Conservation (phyloP, 2,113 vertebrate genomes). For the Eulemur macaco region DNA sequence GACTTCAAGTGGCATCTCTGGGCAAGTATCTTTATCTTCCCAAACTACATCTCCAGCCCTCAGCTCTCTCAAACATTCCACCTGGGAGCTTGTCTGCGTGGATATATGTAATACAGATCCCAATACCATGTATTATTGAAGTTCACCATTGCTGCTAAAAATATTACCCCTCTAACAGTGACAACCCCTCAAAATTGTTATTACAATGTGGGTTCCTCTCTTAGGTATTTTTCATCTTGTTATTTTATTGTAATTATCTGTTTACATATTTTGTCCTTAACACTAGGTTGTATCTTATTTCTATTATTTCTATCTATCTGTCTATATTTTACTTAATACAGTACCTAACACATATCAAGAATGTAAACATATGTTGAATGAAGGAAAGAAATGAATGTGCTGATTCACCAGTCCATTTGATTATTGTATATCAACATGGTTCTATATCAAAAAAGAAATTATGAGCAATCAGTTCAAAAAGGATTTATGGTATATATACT, state of each 20-base stretch:
- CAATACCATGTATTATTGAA: neutral
- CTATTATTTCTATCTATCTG: neutral
- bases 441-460: neutral
- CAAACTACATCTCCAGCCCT: neutral
- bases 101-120: neutral
- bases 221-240: neutral
- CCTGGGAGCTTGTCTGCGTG: neutral
- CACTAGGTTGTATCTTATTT: neutral
- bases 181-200: neutral
- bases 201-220: neutral
- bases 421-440: neutral
- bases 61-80: neutral
- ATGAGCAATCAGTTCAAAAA: neutral
- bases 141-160: neutral
- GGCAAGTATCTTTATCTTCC: neutral
- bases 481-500: neutral
- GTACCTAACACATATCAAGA: neutral
- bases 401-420: neutral
- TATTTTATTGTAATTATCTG: neutral
- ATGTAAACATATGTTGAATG: neutral
- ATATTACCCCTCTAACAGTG: neutral
- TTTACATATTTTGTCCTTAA: neutral
- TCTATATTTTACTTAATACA: neutral
- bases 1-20: neutral
- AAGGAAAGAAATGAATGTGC: neutral